Base-by-base conservation (phyloP, 2,888 invertebrate species). In the Cephonodes hylas region DNA sequence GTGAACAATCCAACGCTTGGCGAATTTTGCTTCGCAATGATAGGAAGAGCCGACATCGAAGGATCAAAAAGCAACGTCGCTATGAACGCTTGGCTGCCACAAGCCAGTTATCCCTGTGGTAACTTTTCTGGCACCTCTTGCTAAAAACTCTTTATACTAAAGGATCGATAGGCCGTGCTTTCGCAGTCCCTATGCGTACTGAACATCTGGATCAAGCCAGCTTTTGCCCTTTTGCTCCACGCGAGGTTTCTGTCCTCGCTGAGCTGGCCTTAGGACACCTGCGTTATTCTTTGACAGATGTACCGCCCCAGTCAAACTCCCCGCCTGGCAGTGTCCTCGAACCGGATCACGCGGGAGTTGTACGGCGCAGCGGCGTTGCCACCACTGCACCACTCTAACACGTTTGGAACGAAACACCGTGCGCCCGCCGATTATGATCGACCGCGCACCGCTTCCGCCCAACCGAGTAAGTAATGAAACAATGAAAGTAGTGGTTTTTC, bases 1-100 rank as follows among this genome's bases (percentile, higher is more conserved):
- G 93, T 94, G 31, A 95, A 94, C 94, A 95, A 95, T 95, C 94
- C 94, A 91, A 95, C 94, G 91, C 94, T 94, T 94, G 91, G 93
- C 88, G 93, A 94, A 93, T 94, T 95, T 93, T 93, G 94, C 94
- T 94, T 94, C 94, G 89, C 94, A 94, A 95, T 94, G 94, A 94
- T 94, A 95, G 94, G 94, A 95, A 94, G 94, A 95, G 94, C 94
- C 94, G 94, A 95, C 93, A 94, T 95, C 94, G 94, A 95, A 94
- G 92, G 93, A 94, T 94, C 94, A 94, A 94, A 94, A 94, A 94
- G 93, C 93, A 88, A 94, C 93, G 94, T 94, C 93, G 93, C 93
- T 94, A 93, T 88, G 93, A 89, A 89, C 93, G 93, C 93, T 94
- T 2, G n/a, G n/a, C n/a, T n/a, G n/a, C n/a, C n/a, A 94, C 94